Percentiles rank a stretch among this genome's conserved stretches.
phyloP scores from a whole-genome alignment of 1,140 invertebrate genomes.

The Heliconius eleuchia region DNA sequence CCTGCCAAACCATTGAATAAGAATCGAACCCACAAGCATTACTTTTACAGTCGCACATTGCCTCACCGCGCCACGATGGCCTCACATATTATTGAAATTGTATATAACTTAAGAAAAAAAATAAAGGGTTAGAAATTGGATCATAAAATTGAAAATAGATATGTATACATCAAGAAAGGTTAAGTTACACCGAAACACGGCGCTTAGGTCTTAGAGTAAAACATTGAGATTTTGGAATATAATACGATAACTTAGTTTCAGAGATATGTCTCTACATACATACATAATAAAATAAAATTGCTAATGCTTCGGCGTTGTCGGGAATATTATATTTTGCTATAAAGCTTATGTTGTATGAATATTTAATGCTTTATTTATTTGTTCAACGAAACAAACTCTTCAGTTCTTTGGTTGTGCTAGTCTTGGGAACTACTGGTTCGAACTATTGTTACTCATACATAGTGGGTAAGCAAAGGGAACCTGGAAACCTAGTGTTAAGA shows the following conservation, averaged over 20 bases:
- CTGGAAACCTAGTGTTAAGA: no score
- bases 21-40: no score
- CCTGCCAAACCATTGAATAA: no score
- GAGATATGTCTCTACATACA: neutral
- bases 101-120: neutral
- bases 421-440: no score
- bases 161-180: neutral
- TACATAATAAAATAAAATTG: neutral
- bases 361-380: neutral
- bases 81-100: neutral
- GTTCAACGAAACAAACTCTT: no score
- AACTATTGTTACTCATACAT: no score
- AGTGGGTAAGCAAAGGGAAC: no score
- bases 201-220: neutral
- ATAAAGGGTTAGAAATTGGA: neutral
- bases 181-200: neutral
- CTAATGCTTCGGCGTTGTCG: neutral
- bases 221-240: neutral
- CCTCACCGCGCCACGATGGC: no score
- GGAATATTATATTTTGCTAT: neutral
- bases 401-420: no score
- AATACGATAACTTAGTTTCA: neutral
- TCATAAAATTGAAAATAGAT: neutral
- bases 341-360: neutral
- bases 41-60: no score